A percentile compares a stretch with the other conserved stretches of the same genome.
phyloP scores from a whole-genome alignment of 2,888 invertebrate genomes.

The Drosophila nr. fundita region DNA sequence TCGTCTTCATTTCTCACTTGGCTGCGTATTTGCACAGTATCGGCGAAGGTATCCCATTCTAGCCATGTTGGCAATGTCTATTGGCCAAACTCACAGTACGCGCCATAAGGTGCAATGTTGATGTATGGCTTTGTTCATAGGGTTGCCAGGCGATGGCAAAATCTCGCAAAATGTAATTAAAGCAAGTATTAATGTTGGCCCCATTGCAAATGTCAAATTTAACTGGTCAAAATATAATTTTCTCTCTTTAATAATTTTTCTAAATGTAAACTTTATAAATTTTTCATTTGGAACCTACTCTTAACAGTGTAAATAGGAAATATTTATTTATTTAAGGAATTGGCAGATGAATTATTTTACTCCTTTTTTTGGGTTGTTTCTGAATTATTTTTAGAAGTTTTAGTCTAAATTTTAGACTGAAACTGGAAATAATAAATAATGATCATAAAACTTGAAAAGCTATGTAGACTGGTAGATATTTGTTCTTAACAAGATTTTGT shows the following conservation, averaged over 20 bases:
- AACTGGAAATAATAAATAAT: not conserved
- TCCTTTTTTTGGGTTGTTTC: not conserved
- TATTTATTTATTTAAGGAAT: not conserved
- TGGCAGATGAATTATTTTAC: too few relatives aligned
- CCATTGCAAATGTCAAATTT: not conserved
- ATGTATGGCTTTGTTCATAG: conserved; percentile 49
- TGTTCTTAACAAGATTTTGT: not conserved
- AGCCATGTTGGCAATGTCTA: conserved; percentile 68
- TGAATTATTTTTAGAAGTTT: not conserved
- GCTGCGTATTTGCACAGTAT: conserved; percentile 71
- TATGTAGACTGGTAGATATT: not conserved
- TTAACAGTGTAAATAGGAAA: not conserved
- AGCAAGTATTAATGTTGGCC: not conserved
- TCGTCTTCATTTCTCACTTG: conserved; percentile 82
- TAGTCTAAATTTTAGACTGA: not conserved
- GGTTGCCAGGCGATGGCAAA: conserved; percentile 42
- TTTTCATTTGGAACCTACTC: not conserved
- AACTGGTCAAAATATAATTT: not conserved
- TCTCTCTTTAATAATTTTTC: not conserved
- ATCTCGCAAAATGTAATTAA: not conserved
- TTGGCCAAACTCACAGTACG: conserved; percentile 51
- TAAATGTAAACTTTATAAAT: not conserved
- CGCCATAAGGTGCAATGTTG: conserved; percentile 50
- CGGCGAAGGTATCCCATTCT: conserved; percentile 18
- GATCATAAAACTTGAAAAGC: too few relatives aligned